These are phyloP conservation scores for Heliocidaris tuberculata DNA, from an alignment of 35 echinoderm and acorn worm species.

Conservation along the genomic window DNA sequence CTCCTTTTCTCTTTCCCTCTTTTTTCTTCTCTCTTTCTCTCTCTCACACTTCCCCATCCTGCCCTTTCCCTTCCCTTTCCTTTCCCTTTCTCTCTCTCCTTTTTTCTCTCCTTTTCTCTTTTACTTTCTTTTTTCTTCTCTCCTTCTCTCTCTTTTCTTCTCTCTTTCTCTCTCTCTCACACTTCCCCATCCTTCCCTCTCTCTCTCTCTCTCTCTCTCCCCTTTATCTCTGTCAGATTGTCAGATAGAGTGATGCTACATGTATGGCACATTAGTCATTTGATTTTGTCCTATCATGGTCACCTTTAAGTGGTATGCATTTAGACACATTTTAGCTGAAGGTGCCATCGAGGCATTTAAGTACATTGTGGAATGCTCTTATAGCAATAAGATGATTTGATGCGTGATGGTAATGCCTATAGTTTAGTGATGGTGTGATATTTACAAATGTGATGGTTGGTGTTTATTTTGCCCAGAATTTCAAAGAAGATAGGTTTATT, in stretches of 20 bases:
- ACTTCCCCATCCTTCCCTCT: too few relatives aligned
- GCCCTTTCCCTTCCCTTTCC: background rate
- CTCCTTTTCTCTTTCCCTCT: background rate
- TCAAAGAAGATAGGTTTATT: background rate
- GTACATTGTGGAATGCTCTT: background rate
- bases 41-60: background rate
- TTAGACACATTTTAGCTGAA: background rate
- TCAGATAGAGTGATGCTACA: background rate
- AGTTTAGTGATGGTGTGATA: background rate
- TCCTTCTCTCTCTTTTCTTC: too few relatives aligned
- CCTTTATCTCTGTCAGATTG: background rate
- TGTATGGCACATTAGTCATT: conserved; percentile 2
- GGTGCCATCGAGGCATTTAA: background rate
- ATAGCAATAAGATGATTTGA: background rate
- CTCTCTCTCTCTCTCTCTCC: background rate
- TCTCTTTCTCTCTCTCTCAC: too few relatives aligned
- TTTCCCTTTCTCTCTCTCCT: background rate
- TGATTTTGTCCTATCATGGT: background rate
- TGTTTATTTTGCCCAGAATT: background rate
- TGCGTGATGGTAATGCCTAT: background rate
- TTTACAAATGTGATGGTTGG: background rate
- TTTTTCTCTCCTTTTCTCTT: background rate
- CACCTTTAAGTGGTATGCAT: background rate
- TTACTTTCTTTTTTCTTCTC: background rate
- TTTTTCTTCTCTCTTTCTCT: background rate